Evolutionary conservation across 2,888 invertebrate species (phyloP).

Genomic region (Trichacis sp.): DNA sequence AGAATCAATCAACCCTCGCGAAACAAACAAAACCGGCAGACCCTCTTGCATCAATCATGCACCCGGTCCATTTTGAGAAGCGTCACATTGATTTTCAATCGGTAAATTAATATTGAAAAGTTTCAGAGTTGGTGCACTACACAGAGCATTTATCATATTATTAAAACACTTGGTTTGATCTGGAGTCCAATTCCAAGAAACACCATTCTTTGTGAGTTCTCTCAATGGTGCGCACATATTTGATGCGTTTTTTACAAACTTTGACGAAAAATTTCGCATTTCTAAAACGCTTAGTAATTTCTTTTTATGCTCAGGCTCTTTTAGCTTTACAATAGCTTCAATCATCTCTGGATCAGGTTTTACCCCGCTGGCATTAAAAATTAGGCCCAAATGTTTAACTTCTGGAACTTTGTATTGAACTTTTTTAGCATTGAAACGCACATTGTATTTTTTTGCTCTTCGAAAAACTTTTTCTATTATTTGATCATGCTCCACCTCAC

Average conservation of each 20-base stretch:
- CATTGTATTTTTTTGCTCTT: slow-evolving; percentile 1
- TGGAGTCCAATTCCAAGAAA: slow-evolving; percentile 22
- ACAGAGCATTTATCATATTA: slow-evolving; percentile 10
- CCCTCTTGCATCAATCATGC: too few relatives aligned
- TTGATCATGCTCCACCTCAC: slow-evolving; percentile 36
- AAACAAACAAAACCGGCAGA: too few relatives aligned
- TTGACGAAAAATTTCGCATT: slow-evolving; percentile 41
- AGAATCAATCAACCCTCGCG: too few relatives aligned
- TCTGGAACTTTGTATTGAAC: slow-evolving; percentile 16
- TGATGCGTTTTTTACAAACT: slow-evolving; percentile 41
- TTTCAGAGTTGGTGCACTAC: slow-evolving; percentile 43
- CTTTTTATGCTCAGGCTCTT: slow-evolving; percentile 35
- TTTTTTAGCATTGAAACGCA: slow-evolving; percentile 30
- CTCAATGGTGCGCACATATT: slow-evolving; percentile 34
- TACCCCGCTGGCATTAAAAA: too few relatives aligned
- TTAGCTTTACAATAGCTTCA: slow-evolving; percentile 25
- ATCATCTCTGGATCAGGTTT: too few relatives aligned
- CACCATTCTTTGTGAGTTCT: slow-evolving; percentile 36
- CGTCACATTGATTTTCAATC: slow-evolving; percentile 54
- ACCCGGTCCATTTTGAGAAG: too few relatives aligned
- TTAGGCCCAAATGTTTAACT: too few relatives aligned
- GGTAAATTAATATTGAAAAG: slow-evolving; percentile 46
- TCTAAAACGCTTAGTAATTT: slow-evolving; percentile 39
- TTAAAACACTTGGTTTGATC: slow-evolving; percentile 14
- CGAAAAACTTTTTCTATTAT: slow-evolving; percentile 4